Base-by-base conservation (phyloP, 2,888 invertebrate species). In the Drosophila colorata region DNA sequence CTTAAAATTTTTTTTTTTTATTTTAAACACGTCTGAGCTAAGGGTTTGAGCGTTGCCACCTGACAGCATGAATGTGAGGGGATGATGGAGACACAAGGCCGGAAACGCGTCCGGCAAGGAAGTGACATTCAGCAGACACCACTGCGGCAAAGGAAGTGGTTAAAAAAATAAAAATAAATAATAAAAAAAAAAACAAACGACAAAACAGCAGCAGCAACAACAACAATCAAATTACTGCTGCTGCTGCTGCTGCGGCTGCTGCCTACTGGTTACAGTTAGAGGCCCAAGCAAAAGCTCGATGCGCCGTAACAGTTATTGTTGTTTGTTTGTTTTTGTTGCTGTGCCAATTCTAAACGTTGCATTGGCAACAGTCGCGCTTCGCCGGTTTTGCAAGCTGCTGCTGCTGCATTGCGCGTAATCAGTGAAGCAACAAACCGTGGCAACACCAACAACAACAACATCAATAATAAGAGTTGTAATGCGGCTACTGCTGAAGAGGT, bases 311-410 rank as follows among this genome's bases (percentile, higher is more conserved):
- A 78, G 78, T 84, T 72, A 71, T 71, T 74, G 65, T 69, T 41
- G 38, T 38, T 47, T 55, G 48, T 58, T 64, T 71, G 60, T 57
- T 74, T 53, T 69, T 78, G 81, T 67, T 88, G 88, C 57, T 88
- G 85, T 88, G 85, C 85, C 89, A 85, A 85, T 85, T 85, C 85
- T 85, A 88, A 88, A 78, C 78, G 77, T 78, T 88, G 87, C 84
- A 84, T 84, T 84, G 84, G 88, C 83, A 84, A 88, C 88, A 84
- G 88, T 88, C 87, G 88, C 87, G 85, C 89, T 88, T 84, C 87
- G 85, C 87, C 89, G 89, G 85, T 87, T 88, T 83, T 80, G 78
- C 83, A 72, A 84, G 67, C 57, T 53, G 59, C 68, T 57, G 28
- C 28, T 20, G 72, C 79, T 87, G 84, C 85, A 89, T 88, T 87